Conservation (phyloP, 1,140 invertebrate species). For the Stratiolaelaps scimitus region DNA sequence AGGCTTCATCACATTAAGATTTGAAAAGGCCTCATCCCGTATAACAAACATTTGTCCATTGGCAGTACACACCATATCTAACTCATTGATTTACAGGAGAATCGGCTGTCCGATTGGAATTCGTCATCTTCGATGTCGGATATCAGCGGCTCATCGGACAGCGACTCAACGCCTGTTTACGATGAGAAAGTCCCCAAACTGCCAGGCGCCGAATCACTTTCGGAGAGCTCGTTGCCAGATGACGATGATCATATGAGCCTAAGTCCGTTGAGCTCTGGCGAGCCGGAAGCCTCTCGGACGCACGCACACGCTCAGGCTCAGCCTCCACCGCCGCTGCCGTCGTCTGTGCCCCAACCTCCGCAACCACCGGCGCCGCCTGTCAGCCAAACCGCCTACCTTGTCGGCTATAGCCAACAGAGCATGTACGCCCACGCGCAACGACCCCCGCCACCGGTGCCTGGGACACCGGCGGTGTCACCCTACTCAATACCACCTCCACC, state of each 20-base stretch:
- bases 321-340: background rate
- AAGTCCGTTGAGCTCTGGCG: constrained; percentile 71
- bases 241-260: constrained; percentile 69
- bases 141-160: constrained; percentile 20
- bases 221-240: constrained; percentile 32
- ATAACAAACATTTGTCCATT: too few relatives aligned
- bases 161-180: constrained; percentile 36
- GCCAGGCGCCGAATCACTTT: constrained; percentile 9
- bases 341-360: background rate
- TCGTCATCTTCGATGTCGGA: constrained; percentile 5
- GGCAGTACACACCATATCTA: too few relatives aligned
- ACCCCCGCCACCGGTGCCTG: constrained; percentile 34
- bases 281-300: constrained; percentile 37
- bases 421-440: constrained; percentile 7
- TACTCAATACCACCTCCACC: background rate
- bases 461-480: constrained; percentile 34
- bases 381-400: background rate
- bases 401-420: background rate
- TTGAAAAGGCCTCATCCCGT: too few relatives aligned
- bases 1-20: too few relatives aligned
- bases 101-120: constrained; percentile 15
- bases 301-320: too few relatives aligned
- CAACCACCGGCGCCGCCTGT: background rate
- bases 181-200: constrained; percentile 33
- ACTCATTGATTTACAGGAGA: background rate